Evolutionary conservation across 2,113 vertebrate genomes (phyloP).

Genomic region (Aleadryas rufinucha): DNA sequence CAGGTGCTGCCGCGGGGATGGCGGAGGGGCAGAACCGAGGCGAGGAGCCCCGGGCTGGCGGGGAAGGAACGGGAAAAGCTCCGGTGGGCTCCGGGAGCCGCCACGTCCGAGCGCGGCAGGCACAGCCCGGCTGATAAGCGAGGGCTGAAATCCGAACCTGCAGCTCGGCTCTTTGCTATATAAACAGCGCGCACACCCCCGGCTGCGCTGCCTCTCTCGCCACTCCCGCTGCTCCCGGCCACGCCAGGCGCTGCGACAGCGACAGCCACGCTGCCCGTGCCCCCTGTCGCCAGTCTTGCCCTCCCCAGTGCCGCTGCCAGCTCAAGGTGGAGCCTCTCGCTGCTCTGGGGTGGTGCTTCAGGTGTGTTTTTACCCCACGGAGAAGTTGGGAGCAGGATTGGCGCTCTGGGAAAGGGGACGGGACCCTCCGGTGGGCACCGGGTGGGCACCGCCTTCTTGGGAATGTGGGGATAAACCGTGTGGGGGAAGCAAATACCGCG

Average conservation of each 20-base stretch:
- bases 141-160: slow-evolving; percentile 70
- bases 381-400: rapidly evolving
- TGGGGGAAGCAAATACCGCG: rapidly evolving
- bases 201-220: slow-evolving; percentile 15
- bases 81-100: neutral
- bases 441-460: neutral
- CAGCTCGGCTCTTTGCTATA: slow-evolving; percentile 59
- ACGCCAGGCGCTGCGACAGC: slow-evolving; percentile 19
- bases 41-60: neutral
- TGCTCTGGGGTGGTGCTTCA: neutral
- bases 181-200: slow-evolving; percentile 18
- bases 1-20: neutral
- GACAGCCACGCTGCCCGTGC: neutral
- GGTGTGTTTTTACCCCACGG: neutral
- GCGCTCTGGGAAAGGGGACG: neutral
- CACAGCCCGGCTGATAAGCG: slow-evolving; percentile 2
- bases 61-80: neutral
- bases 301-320: rapidly evolving
- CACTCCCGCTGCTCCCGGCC: slow-evolving; percentile 38
- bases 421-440: neutral
- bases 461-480: rapidly evolving
- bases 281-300: rapidly evolving
- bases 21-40: neutral
- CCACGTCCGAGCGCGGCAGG: slow-evolving; percentile 7
- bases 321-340: neutral